Evolutionary conservation across 2,113 vertebrate species (phyloP), one percentile per base, ranked within the genome.

Genomic region (Carollia perspicillata): DNA sequence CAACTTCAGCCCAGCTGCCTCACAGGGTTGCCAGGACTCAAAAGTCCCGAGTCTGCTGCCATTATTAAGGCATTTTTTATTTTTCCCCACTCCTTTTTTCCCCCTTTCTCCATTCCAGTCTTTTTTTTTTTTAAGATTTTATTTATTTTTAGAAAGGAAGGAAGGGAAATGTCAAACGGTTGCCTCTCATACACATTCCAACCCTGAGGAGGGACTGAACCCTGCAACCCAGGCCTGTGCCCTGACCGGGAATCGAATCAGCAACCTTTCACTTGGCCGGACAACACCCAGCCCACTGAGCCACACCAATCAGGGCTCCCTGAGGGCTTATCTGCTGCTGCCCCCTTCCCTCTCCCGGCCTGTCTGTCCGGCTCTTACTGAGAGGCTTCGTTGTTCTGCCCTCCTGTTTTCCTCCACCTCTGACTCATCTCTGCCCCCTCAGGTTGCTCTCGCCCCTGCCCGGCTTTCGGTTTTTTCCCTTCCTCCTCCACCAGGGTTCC

Each of bases 61-160:
- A 23, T 20, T 7, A 3, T 12, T 13, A 28, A 47, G 23, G 66
- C 51, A 20, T n/a, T 5, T 5, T 65, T 40, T 8, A 35, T 2
- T 18, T 23, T 18, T 0, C 93, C 98, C 98, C 1, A 89, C 97
- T 13, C 0, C 8, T 18, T 37, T 20, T 72, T n/a, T 60, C 23
- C 22, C 9, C 12, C 13, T 44, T 7, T 58, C 35, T 30, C 13
- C 37, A 20, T 28, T 28, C 51, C 51, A 58, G 47, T 7, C 35
- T 60, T 60, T 58, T 55, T 20, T 53, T 53, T 55, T 58, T 60
- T 60, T 60, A 60, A 58, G 22, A 58, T 10, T 28, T 23, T 58
- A 26, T 60, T 63, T 63, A 28, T 63, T 63, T 63, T 14, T 63
- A 13, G 28, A 13, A 4, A 11, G 11, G 26, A 30, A 30, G 60